These are phyloP conservation scores for Eulemur mongoz DNA, from an alignment of 2,797 vertebrate genomes.

Conservation along the genomic window DNA sequence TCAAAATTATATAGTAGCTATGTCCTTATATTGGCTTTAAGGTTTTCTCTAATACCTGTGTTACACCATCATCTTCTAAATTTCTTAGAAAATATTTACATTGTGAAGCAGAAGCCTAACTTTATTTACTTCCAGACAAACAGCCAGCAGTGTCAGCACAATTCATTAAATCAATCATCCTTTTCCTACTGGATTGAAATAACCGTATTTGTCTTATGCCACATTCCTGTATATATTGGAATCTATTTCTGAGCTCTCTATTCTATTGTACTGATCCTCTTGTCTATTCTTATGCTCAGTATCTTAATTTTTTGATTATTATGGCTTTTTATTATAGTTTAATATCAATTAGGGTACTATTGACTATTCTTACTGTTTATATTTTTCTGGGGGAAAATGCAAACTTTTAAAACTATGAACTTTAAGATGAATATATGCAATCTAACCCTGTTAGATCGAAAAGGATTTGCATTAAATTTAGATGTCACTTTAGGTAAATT, in stretches of 20 bases:
- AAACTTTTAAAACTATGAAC: background rate
- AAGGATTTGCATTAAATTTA: background rate
- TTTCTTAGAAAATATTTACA: background rate
- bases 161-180: background rate
- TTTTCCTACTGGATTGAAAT: background rate
- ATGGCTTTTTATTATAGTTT: background rate
- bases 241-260: background rate
- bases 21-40: background rate
- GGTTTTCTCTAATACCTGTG: background rate
- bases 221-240: background rate
- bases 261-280: background rate
- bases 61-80: background rate
- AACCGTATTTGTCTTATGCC: background rate
- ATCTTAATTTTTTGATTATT: background rate
- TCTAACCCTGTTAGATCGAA: background rate
- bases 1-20: background rate
- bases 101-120: background rate
- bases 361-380: background rate
- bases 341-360: background rate
- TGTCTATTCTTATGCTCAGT: background rate
- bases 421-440: background rate
- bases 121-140: background rate
- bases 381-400: background rate
- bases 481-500: background rate
- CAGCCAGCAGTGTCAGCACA: background rate